Base-by-base conservation (phyloP, 2,797 vertebrate species). In the Pelodytes ibericus region DNA sequence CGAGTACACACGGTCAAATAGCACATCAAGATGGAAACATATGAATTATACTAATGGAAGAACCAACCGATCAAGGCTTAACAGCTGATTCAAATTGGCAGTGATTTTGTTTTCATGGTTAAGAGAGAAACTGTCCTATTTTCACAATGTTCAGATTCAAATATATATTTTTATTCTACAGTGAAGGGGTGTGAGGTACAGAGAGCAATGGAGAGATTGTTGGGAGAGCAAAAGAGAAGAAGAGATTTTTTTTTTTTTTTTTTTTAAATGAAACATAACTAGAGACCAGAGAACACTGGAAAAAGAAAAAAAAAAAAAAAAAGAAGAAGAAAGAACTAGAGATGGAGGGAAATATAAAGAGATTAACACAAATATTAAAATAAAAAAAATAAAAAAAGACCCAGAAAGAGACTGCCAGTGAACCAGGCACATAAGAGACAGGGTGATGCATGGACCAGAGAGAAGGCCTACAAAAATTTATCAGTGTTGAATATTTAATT, bases 41-140 rank as follows among this genome's bases (percentile, higher is more conserved):
- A 53, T 9, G 44, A 75, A 62, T 69, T 62, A 56, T 70, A 53
- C 74, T 69, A 62, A 75, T 75, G 74, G 74, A 39, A 49, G 58
- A 70, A 75, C 74, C 65, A 75, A 69, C 57, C 53, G n/a, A 49
- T 75, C 64, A 63, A 69, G n/a, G 22, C n/a, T 22, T 20, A 70
- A 56, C 25, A 64, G 47, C 74, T 71, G 74, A 76, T 71, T 71
- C 20, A 57, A 57, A 63, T 63, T 76, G 67, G 25, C 74, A 71
- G 74, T 47, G 31, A 56, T 56, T 70, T 76, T 71, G 33, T 69
- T 57, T 63, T 33, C 64, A 56, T 71, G 44, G 31, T 49, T 64
- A 24, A 64, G 49, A 53, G 47, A 71, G 59, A 70, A 76, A 56
- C 49, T 63, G 74, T 57, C 67, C 74, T 76, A 76, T 76, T 70